Base-by-base conservation (phyloP, 2,888 invertebrate genomes). In the Brenthis ino region DNA sequence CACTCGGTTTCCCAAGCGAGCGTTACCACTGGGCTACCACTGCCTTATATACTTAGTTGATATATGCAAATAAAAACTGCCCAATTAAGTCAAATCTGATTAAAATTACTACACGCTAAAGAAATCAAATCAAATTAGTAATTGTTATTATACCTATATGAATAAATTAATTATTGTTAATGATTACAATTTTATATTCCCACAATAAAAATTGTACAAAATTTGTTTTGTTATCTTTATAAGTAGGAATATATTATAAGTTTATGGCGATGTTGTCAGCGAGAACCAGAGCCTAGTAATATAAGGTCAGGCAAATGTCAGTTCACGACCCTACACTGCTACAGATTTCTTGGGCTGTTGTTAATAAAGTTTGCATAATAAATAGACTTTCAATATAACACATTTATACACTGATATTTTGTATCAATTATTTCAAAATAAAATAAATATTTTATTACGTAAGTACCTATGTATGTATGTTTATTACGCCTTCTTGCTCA, bases 271-370 rank as follows among this genome's bases (percentile, higher is more conserved):
- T 65, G 50, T 69, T 71, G 65, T 69, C 71, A 66, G 58, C 64
- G 20, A 71, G 57, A 60, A 28, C 48, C 28, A 68, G 53, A 67
- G 65, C 37, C 69, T 64, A 57, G 64, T 72, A 69, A 65, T 68
- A 64, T 60, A 68, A 72, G 70, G 68, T 72, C 68, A 70, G 58
- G 14, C 53, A 72, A 70, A 72, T 70, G 68, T 64, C 68, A 65
- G 64, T 67, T 54, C 54, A 43, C 43, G 57, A 70, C 65, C 70
- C 53, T 50, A 64, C 54, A 48, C 47, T 55, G 33, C 8, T 43
- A 43, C 37, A 43, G 11, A 43, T 43, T 43, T 47, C 13, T 51
- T 43, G 16, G 24, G 43, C n/a, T 28, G 28, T 28, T 28, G 28
- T 28, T 65, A 43, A 54, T 20, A 24, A 24, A 13, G 43, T 24